Evolutionary conservation across 2,888 invertebrate genomes (phyloP).

Genomic region (Selenia dentaria): DNA sequence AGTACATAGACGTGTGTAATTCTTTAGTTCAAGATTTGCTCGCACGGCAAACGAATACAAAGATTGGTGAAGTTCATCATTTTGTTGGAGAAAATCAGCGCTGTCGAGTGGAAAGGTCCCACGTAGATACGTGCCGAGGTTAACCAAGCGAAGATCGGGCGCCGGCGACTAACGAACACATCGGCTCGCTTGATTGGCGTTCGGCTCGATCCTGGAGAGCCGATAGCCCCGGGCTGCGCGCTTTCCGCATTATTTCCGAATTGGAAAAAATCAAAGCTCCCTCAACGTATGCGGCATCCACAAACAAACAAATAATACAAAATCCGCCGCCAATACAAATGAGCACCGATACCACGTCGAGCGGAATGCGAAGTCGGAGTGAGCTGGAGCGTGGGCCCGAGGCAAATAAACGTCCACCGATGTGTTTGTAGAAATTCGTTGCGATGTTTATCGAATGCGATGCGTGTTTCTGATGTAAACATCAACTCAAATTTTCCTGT

Average conservation of each 20-base stretch:
- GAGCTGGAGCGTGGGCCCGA: slow-evolving; percentile 70
- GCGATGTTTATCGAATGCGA: slow-evolving; percentile 77
- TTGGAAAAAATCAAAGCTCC: slow-evolving; percentile 82
- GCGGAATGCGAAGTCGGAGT: slow-evolving; percentile 71
- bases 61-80: slow-evolving; percentile 67
- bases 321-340: slow-evolving; percentile 79
- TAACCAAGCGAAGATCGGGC: slow-evolving; percentile 62
- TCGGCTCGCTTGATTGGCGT: slow-evolving; percentile 74
- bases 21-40: slow-evolving; percentile 46
- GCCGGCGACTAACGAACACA: slow-evolving; percentile 62
- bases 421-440: slow-evolving; percentile 79
- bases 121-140: slow-evolving; percentile 73
- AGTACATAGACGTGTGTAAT: slow-evolving; percentile 13
- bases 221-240: slow-evolving; percentile 69
- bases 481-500: slow-evolving; percentile 42
- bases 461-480: slow-evolving; percentile 68
- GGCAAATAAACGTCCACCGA: slow-evolving; percentile 78
- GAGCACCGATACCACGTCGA: slow-evolving; percentile 76
- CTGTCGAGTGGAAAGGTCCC: slow-evolving; percentile 76
- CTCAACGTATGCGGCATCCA: slow-evolving; percentile 73
- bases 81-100: slow-evolving; percentile 76
- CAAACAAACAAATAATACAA: slow-evolving; percentile 83
- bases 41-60: slow-evolving; percentile 56
- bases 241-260: slow-evolving; percentile 78
- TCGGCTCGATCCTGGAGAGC: slow-evolving; percentile 41